Conservation (phyloP, 2,888 invertebrate species). For the Drosophila aldrichi region DNA sequence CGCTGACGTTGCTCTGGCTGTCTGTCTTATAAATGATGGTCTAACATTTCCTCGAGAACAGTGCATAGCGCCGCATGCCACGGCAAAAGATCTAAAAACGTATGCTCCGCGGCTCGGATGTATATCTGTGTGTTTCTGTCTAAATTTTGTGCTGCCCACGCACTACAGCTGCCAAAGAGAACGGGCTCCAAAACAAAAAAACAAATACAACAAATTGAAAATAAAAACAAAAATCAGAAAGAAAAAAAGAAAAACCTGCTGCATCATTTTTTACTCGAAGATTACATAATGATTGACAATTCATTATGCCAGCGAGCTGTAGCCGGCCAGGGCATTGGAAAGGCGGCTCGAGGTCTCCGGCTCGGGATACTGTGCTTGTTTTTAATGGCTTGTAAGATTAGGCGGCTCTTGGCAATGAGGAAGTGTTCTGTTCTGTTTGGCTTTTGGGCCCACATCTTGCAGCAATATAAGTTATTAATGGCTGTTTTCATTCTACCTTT, state of each 20-base stretch:
- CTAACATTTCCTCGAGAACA: conserved; percentile 49
- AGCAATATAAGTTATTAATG: conserved; percentile 59
- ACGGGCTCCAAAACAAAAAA: conserved; percentile 3
- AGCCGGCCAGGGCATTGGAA: conserved; percentile 10
- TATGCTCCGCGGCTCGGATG: conserved; percentile 43
- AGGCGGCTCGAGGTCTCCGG: conserved; percentile 21
- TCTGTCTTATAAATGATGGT: conserved; percentile 71
- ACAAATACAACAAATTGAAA: neutral
- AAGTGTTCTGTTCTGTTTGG: conserved; percentile 56
- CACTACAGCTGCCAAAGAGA: conserved; percentile 41
- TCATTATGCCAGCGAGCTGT: conserved; percentile 62
- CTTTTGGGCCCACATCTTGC: conserved; percentile 44
- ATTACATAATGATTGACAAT: conserved; percentile 81
- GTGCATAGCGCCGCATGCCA: conserved; percentile 74
- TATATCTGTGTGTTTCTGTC: conserved; percentile 48
- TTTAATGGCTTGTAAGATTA: conserved; percentile 70
- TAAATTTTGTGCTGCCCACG: conserved; percentile 71
- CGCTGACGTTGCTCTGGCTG: conserved; percentile 20
- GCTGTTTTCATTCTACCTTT: conserved; percentile 41
- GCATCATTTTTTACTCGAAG: conserved; percentile 78
- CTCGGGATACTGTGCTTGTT: conserved; percentile 36
- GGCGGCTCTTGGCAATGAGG: conserved; percentile 63
- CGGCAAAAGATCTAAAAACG: conserved; percentile 75
- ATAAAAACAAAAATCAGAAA: conserved; percentile 9
- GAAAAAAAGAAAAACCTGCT: conserved; percentile 63